Evolutionary conservation across 37 sponge, comb jelly and placozoan genomes (phyloP).

Genomic region (Geodia barretti): DNA sequence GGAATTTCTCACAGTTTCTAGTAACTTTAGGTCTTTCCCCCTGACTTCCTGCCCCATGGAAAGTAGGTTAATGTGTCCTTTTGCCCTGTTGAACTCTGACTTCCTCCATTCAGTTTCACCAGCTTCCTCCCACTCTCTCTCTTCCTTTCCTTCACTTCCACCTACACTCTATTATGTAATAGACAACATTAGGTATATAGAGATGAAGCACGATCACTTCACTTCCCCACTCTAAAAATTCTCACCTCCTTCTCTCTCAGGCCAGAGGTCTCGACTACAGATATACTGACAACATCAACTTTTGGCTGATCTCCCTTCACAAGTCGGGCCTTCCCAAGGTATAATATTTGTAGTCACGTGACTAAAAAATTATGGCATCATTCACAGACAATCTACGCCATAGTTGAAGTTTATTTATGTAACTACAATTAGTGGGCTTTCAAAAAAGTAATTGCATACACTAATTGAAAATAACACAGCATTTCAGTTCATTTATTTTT

Average conservation of each 20-base stretch:
- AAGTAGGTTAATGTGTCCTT: neutral
- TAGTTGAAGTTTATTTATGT: neutral
- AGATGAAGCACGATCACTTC: neutral
- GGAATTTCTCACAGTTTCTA: neutral
- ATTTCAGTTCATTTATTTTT: neutral
- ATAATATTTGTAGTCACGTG: no score
- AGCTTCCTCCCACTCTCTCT: neutral
- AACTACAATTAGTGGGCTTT: no score
- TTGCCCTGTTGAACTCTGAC: neutral
- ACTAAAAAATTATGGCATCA: neutral
- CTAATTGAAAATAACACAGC: neutral
- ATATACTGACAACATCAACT: slow-evolving; percentile 93
- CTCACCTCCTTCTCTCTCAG: slow-evolving; percentile 17
- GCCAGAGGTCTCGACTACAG: slow-evolving; percentile 78
- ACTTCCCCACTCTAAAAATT: neutral
- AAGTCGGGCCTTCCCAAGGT: slow-evolving; percentile 83
- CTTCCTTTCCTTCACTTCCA: neutral
- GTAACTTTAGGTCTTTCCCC: neutral
- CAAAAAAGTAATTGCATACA: no score
- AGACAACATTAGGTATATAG: neutral
- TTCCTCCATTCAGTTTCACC: slow-evolving; percentile 16
- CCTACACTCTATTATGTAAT: neutral
- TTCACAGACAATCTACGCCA: no score
- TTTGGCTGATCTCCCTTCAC: slow-evolving; percentile 67
- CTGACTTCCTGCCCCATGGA: neutral